These are phyloP conservation scores for Zaprionus obscuricornis DNA, from an alignment of 2,888 invertebrate genomes.

Conservation along the genomic window DNA sequence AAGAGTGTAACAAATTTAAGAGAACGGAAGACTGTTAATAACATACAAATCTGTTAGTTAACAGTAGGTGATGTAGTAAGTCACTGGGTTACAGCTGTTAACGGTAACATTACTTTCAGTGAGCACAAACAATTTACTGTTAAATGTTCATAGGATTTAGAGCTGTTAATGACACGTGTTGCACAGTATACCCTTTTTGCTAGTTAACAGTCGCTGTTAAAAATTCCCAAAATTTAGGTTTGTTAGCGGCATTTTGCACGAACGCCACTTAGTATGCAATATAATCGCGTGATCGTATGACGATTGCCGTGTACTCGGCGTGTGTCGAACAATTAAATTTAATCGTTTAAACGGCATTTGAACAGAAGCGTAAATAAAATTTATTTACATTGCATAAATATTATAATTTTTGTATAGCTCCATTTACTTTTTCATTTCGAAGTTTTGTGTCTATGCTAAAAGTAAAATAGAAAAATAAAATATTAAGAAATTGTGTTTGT, in stretches of 20 bases:
- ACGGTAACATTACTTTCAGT: neutral
- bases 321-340: neutral
- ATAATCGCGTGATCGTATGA: conserved; percentile 39
- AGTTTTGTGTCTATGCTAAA: too few species aligned
- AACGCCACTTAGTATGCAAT: conserved; percentile 27
- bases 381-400: too few species aligned
- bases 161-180: conserved; percentile 53
- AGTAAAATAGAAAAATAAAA: too few species aligned
- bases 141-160: too few species aligned
- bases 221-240: conserved; percentile 48
- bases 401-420: too few species aligned
- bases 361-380: conserved; percentile 31
- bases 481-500: too few species aligned
- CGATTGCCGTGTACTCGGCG: too few species aligned
- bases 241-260: conserved; percentile 4
- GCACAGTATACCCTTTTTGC: conserved; percentile 43
- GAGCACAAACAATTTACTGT: too few species aligned
- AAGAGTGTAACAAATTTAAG: conserved; percentile 41
- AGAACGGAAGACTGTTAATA: conserved; percentile 19
- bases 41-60: neutral
- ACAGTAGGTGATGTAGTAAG: conserved; percentile 14
- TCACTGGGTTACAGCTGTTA: conserved; percentile 42
- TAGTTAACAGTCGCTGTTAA: conserved; percentile 54
- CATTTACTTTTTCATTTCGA: too few species aligned
- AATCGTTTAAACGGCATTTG: neutral